Conservation (phyloP, 2,888 invertebrate species). For the Luffia ferchaultella region DNA sequence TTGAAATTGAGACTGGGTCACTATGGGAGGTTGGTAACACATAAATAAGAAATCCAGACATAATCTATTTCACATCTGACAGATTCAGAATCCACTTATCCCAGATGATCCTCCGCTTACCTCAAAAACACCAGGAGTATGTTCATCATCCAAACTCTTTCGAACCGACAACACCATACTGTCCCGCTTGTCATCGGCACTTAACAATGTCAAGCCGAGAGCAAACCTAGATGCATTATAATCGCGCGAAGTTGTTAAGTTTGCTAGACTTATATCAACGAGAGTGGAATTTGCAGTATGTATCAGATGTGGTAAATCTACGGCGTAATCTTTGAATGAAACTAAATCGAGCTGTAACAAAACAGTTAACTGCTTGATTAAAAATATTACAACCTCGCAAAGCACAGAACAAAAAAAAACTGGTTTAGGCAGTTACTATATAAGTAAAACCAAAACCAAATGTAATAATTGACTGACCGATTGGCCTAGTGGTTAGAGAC, state of each 20-base stretch:
- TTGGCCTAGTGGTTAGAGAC: too few relatives aligned
- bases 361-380: too few relatives aligned
- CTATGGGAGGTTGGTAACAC: too few relatives aligned
- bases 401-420: too few relatives aligned
- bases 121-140: constrained; percentile 78
- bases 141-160: constrained; percentile 75
- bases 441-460: too few relatives aligned
- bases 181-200: constrained; percentile 41
- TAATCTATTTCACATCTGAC: too few relatives aligned
- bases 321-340: constrained; percentile 51
- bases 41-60: too few relatives aligned
- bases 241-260: constrained; percentile 45
- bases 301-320: constrained; percentile 67
- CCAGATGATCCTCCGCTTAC: constrained; percentile 29
- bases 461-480: too few relatives aligned
- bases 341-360: constrained; percentile 55
- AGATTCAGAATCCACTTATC: neutral
- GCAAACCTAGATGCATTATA: constrained; percentile 68
- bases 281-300: constrained; percentile 73
- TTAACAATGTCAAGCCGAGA: constrained; percentile 61
- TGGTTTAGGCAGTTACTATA: too few relatives aligned
- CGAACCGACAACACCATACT: constrained; percentile 43
- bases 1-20: too few relatives aligned
- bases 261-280: constrained; percentile 67
- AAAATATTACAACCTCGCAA: too few relatives aligned